A percentile compares a stretch with the other conserved stretches of the same genome.
Conservation (phyloP, 2,797 vertebrate species). For the Argya squamiceps region DNA sequence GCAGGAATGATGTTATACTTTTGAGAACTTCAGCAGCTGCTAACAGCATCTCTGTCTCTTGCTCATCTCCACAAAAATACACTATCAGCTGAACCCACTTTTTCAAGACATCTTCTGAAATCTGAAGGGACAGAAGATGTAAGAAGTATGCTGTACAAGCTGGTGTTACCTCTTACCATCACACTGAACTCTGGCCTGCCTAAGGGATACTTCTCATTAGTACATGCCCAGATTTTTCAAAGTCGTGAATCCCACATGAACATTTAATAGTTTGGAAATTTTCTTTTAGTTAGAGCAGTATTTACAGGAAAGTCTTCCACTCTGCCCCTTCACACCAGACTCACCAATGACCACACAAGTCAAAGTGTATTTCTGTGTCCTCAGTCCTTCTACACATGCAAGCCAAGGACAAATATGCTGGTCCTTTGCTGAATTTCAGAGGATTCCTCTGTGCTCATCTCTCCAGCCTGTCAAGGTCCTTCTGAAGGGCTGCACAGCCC, state of each 20-base stretch:
- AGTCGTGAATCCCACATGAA: neutral
- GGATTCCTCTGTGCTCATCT: neutral
- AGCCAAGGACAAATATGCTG: neutral
- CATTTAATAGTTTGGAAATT: neutral
- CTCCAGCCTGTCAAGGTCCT: fast-evolving
- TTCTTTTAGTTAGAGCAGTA: neutral
- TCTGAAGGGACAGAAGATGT: constrained; percentile 46
- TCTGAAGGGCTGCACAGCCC: neutral
- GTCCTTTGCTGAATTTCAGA: neutral
- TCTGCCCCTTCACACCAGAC: neutral
- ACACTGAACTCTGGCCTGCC: neutral
- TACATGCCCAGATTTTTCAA: neutral
- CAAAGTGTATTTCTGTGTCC: neutral
- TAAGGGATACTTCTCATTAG: neutral
- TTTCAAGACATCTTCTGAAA: constrained; percentile 66
- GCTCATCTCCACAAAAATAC: constrained; percentile 83
- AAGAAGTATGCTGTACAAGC: neutral
- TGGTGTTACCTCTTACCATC: fast-evolving
- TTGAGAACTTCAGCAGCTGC: constrained; percentile 85
- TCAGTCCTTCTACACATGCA: neutral
- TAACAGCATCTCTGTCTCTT: constrained; percentile 85
- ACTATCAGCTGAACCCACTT: constrained; percentile 85
- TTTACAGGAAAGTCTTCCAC: neutral
- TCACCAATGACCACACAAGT: neutral
- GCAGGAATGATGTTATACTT: constrained; percentile 71